These are phyloP conservation scores for Hormiphora californensis DNA, from an alignment of 37 sponge, comb jelly and placozoan species.

Conservation along the genomic window DNA sequence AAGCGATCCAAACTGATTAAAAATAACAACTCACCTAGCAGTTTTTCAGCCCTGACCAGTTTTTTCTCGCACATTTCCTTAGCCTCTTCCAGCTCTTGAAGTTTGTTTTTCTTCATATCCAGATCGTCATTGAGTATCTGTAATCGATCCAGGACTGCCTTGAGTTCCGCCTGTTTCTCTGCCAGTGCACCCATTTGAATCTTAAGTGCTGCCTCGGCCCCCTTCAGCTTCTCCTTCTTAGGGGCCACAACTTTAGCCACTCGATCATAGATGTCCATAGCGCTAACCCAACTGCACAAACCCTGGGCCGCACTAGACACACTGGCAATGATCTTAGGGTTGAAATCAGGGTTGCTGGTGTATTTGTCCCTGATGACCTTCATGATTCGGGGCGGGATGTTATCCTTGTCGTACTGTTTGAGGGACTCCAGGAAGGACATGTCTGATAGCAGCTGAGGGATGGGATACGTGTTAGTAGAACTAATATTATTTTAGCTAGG, in stretches of 20 bases:
- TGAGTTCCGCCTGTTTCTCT: conserved; percentile 81
- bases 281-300: conserved; percentile 91
- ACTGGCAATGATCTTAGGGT: conserved; percentile 78
- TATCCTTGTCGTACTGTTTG: conserved; percentile 95
- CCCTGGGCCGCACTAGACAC: conserved; percentile 94
- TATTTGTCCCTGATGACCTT: conserved; percentile 97
- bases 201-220: conserved; percentile 77
- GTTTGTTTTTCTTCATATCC: conserved; percentile 69
- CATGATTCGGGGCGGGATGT: conserved; percentile 81
- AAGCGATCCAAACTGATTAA: too few relatives aligned
- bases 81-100: conserved; percentile 70
- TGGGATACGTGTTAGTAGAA: too few relatives aligned
- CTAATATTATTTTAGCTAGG: too few relatives aligned
- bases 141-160: conserved; percentile 79
- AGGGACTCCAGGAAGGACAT: conserved; percentile 91
- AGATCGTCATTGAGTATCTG: conserved; percentile 86
- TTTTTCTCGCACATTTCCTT: conserved; percentile 93
- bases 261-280: conserved; percentile 97
- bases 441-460: conserved; percentile 72
- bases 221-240: conserved; percentile 82
- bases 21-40: conserved; percentile 60
- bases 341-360: conserved; percentile 78
- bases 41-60: conserved; percentile 88
- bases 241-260: conserved; percentile 98
- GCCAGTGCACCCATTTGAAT: conserved; percentile 91